Conservation (phyloP, 2,888 invertebrate genomes). For the Papilio demoleus region DNA sequence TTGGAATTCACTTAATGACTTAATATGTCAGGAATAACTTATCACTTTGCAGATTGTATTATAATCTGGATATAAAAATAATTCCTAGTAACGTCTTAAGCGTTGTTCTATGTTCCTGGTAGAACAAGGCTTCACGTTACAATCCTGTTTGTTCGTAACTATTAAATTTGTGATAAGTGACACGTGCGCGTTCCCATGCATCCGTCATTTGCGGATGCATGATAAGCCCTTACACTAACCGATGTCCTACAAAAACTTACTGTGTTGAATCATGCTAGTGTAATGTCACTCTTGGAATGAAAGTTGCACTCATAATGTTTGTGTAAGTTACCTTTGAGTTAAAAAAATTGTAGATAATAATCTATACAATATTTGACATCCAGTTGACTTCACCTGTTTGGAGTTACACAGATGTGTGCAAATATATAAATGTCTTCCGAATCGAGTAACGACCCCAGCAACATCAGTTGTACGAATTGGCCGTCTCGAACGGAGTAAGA, state of each 20-base stretch:
- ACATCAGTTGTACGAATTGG: too few species aligned
- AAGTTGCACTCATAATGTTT: too few species aligned
- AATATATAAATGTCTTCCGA: too few species aligned
- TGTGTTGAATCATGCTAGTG: neutral
- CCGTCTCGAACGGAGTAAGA: too few species aligned
- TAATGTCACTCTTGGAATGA: neutral
- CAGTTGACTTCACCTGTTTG: too few species aligned
- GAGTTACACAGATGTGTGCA: too few species aligned
- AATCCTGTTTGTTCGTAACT: constrained; percentile 8
- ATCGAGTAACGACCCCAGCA: too few species aligned
- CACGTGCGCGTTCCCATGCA: constrained; percentile 1
- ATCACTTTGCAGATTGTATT: neutral
- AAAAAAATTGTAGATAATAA: too few species aligned
- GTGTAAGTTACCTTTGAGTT: too few species aligned
- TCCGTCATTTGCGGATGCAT: constrained; percentile 35
- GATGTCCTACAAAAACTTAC: constrained; percentile 10
- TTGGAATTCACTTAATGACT: too few species aligned
- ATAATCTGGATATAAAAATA: neutral
- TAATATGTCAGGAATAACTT: too few species aligned
- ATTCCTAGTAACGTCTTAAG: constrained; percentile 16
- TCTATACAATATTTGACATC: too few species aligned
- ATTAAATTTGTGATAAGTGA: constrained; percentile 20
- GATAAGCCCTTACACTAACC: constrained; percentile 4
- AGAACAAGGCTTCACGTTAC: constrained; percentile 14
- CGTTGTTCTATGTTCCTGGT: constrained; percentile 15